These are phyloP conservation scores for Agrotis segetum DNA, from an alignment of 2,888 invertebrate species.

Conservation along the genomic window DNA sequence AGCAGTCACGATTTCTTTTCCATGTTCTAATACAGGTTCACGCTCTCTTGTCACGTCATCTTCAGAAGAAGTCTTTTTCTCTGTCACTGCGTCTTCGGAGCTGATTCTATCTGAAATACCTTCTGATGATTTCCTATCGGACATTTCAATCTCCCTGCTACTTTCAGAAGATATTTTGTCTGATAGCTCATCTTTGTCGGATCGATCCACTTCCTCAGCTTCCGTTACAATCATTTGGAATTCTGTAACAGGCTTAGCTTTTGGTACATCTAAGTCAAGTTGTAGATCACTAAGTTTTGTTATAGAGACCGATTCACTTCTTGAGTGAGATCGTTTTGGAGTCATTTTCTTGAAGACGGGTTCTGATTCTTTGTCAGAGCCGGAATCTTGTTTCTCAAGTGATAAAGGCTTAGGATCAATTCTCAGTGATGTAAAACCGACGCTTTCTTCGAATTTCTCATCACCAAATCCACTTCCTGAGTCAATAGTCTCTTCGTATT, in stretches of 20 bases:
- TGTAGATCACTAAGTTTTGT: slow-evolving; percentile 85
- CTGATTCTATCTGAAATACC: slow-evolving; percentile 89
- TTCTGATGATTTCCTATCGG: slow-evolving; percentile 88
- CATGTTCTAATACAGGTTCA: slow-evolving; percentile 66
- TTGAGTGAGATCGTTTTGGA: slow-evolving; percentile 85
- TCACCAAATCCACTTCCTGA: slow-evolving; percentile 89
- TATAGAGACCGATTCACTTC: slow-evolving; percentile 87
- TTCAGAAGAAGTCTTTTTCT: slow-evolving; percentile 89
- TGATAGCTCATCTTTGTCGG: slow-evolving; percentile 87
- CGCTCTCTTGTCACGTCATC: slow-evolving; percentile 79
- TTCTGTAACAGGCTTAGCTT: slow-evolving; percentile 79
- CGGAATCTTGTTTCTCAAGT: slow-evolving; percentile 83
- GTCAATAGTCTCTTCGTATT: slow-evolving; percentile 87
- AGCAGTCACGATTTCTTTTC: slow-evolving; percentile 67
- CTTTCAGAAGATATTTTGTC: slow-evolving; percentile 90
- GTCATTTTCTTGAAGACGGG: slow-evolving; percentile 85
- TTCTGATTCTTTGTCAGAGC: slow-evolving; percentile 83
- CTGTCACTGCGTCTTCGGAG: slow-evolving; percentile 89
- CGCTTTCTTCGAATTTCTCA: slow-evolving; percentile 88
- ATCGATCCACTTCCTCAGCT: slow-evolving; percentile 86
- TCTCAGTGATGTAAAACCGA: slow-evolving; percentile 85
- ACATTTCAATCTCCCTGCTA: slow-evolving; percentile 88
- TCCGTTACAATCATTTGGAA: slow-evolving; percentile 88
- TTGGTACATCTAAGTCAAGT: slow-evolving; percentile 75
- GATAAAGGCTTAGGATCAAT: slow-evolving; percentile 79